phyloP scores from a whole-genome alignment of 2,888 invertebrate species.

The Linnaemya tessellans region DNA sequence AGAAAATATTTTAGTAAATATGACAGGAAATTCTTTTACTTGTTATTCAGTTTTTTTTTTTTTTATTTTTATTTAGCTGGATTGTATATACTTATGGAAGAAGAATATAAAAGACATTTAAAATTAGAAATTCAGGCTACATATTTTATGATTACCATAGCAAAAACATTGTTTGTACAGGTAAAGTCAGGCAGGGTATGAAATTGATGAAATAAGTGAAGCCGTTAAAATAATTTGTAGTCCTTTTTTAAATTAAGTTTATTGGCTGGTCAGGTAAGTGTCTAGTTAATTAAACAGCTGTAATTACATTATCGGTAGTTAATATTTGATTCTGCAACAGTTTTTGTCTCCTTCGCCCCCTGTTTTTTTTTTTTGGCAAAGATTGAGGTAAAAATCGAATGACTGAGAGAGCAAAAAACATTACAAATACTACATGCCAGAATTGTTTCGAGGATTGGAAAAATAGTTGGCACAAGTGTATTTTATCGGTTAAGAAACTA shows the following conservation, averaged over 20 bases:
- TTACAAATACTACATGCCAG: too few species aligned
- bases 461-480: too few species aligned
- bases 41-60: neutral
- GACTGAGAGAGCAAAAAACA: too few species aligned
- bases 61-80: too few species aligned
- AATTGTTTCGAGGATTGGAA: too few species aligned
- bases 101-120: neutral
- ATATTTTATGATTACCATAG: neutral
- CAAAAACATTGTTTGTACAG: neutral
- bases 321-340: too few species aligned
- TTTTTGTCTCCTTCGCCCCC: too few species aligned
- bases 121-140: neutral
- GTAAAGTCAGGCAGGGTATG: neutral
- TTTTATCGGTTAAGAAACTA: too few species aligned
- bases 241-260: neutral
- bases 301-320: too few species aligned
- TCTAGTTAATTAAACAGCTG: neutral
- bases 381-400: too few species aligned
- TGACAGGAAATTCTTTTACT: neutral
- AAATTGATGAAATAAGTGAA: neutral
- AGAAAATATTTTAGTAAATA: constrained; percentile 1
- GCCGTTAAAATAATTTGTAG: neutral
- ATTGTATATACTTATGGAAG: neutral
- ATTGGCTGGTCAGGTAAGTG: neutral
- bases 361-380: too few species aligned